phyloP scores from a whole-genome alignment of 2,888 invertebrate species.

The Mythimna ferrago region DNA sequence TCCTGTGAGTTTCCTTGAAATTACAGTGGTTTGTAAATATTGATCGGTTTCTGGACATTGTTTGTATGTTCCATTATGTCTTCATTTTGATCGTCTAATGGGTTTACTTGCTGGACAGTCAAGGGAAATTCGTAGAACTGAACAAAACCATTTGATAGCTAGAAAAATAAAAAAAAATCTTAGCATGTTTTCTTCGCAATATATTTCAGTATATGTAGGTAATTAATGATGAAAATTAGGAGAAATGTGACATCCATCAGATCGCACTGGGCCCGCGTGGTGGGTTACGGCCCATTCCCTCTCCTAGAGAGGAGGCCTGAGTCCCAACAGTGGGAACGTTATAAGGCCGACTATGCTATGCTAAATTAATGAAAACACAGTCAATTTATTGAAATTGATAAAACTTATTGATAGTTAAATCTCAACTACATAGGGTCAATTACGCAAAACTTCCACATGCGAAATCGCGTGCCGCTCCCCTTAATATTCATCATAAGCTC shows the following conservation, averaged over 20 bases:
- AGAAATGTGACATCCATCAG: too few relatives aligned
- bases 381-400: neutral
- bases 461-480: constrained; percentile 32
- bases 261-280: too few relatives aligned
- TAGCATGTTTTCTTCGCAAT: neutral
- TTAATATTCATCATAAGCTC: constrained; percentile 18
- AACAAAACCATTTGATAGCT: neutral
- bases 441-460: neutral
- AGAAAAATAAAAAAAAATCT: neutral
- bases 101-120: constrained; percentile 13
- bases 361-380: neutral
- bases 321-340: too few relatives aligned
- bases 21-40: constrained; percentile 49
- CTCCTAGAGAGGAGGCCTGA: too few relatives aligned
- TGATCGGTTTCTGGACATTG: constrained; percentile 32
- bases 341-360: too few relatives aligned
- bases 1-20: constrained; percentile 51
- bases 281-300: too few relatives aligned
- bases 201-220: too few relatives aligned
- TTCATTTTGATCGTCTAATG: constrained; percentile 54
- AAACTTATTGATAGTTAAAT: neutral
- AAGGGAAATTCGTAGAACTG: constrained; percentile 7
- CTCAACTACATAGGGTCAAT: neutral
- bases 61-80: constrained; percentile 39
- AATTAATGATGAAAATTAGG: too few relatives aligned